These are phyloP conservation scores for Pempheris klunzingeri DNA, from an alignment of 2,797 vertebrate species.

Conservation along the genomic window DNA sequence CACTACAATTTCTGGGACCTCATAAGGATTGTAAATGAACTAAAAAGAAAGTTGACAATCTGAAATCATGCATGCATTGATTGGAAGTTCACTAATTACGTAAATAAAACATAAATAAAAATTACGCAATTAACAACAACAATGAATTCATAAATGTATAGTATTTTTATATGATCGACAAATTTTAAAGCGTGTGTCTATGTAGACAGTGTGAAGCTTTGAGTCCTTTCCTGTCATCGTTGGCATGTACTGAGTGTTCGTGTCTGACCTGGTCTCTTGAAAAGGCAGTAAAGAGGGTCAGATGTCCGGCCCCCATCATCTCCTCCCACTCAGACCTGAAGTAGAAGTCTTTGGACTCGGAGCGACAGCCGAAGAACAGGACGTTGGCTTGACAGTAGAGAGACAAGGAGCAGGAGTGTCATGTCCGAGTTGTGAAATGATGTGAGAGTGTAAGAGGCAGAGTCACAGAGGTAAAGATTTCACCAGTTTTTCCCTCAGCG, in stretches of 20 bases:
- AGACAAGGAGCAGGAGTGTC: neutral
- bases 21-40: no score
- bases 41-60: no score
- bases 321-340: slow-evolving; percentile 90
- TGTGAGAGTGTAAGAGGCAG: neutral
- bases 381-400: slow-evolving; percentile 82
- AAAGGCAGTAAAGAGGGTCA: slow-evolving; percentile 92
- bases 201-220: neutral
- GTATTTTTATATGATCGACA: no score
- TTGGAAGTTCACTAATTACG: no score
- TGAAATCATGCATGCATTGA: no score
- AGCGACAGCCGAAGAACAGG: slow-evolving; percentile 95
- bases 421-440: neutral
- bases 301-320: slow-evolving; percentile 78
- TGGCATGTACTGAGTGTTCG: neutral
- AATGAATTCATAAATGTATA: no score
- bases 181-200: no score
- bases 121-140: no score
- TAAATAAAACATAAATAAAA: no score
- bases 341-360: slow-evolving; percentile 91
- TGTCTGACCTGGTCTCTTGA: slow-evolving; percentile 93
- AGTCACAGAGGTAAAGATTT: slow-evolving; percentile 10
- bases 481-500: slow-evolving; percentile 83
- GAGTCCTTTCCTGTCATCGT: neutral
- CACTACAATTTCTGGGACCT: no score